Percentiles rank a stretch among this genome's conserved stretches.
Evolutionary conservation across 1,140 invertebrate genomes (phyloP).

Genomic region (Spodoptera litura): DNA sequence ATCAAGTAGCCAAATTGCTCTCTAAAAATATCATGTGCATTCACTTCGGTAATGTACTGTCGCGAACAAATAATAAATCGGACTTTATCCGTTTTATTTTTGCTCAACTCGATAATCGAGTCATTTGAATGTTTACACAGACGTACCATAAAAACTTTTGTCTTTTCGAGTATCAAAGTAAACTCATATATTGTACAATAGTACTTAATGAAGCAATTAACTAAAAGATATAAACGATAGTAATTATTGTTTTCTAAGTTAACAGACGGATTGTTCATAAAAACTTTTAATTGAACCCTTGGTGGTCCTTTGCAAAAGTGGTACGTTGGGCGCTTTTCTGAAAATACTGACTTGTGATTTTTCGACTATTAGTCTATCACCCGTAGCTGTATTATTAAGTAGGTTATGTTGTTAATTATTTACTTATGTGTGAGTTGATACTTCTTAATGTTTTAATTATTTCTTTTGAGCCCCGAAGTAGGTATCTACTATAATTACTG

Average conservation of each 20-base stretch:
- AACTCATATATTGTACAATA: background rate
- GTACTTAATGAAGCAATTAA: background rate
- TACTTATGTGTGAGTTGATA: too few species aligned
- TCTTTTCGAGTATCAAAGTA: background rate
- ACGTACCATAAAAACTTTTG: background rate
- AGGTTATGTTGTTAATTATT: too few species aligned
- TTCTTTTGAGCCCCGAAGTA: too few species aligned
- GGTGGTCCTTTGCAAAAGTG: constrained; percentile 13
- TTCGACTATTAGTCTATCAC: background rate
- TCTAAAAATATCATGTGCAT: constrained; percentile 58
- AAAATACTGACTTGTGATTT: background rate
- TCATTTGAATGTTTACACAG: background rate
- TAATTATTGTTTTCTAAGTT: constrained; percentile 30
- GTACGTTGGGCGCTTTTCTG: background rate
- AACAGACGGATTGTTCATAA: background rate
- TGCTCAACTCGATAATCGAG: too few species aligned
- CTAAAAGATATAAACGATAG: background rate
- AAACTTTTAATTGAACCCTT: constrained; percentile 30
- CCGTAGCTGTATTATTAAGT: too few species aligned
- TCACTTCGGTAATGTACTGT: constrained; percentile 44
- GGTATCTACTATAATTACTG: too few species aligned
- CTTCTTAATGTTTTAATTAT: too few species aligned
- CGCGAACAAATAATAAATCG: too few species aligned
- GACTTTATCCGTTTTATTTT: too few species aligned
- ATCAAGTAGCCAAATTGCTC: constrained; percentile 58